A percentile compares a stretch with the other conserved stretches of the same genome.
Evolutionary conservation across 1,140 invertebrate species (phyloP).

Genomic region (Elymnias hypermnestra): DNA sequence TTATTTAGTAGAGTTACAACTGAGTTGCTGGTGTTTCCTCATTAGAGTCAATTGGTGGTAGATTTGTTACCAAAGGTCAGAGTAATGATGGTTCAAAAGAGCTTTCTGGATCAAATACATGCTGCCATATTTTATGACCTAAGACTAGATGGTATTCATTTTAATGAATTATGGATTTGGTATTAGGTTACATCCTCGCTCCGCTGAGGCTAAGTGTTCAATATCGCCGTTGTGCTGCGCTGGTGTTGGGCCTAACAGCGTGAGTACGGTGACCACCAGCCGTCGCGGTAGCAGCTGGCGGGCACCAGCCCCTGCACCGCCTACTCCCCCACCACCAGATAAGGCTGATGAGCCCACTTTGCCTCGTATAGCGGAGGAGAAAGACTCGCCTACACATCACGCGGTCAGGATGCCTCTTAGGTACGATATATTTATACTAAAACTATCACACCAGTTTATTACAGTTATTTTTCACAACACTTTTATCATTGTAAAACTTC

Average conservation of each 20-base stretch:
- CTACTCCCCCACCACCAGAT: conserved; percentile 50
- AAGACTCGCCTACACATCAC: conserved; percentile 84
- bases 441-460: no score
- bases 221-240: conserved; percentile 80
- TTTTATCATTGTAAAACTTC: no score
- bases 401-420: conserved; percentile 40
- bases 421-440: conserved; percentile 24
- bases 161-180: no score
- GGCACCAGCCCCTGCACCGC: conserved; percentile 51
- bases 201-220: conserved; percentile 79
- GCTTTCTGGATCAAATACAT: no score
- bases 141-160: no score
- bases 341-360: conserved; percentile 50
- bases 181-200: conserved; percentile 79
- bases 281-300: conserved; percentile 45
- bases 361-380: conserved; percentile 82
- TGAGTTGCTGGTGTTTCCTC: no score
- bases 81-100: no score
- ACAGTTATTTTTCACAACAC: no score
- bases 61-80: no score
- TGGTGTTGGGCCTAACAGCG: conserved; percentile 58
- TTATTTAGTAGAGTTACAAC: no score
- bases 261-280: conserved; percentile 46
- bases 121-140: no score
- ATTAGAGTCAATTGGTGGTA: no score